These are phyloP conservation scores for Prunella himalayana DNA, from an alignment of 2,113 vertebrate genomes.

Conservation along the genomic window DNA sequence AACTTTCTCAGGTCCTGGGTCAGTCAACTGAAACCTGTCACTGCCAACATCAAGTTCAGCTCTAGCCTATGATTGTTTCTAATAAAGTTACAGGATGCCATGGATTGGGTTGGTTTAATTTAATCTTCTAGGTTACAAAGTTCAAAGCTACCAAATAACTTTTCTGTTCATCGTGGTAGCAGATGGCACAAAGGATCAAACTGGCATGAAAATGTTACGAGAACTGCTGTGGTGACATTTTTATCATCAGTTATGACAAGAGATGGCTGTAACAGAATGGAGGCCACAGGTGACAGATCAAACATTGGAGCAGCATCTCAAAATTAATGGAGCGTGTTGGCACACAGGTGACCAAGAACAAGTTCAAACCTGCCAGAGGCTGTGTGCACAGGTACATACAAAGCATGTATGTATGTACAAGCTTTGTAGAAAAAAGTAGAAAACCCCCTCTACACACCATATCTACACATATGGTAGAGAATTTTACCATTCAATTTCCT, in stretches of 20 bases:
- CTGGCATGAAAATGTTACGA: not conserved
- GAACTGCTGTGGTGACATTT: not conserved
- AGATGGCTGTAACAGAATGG: not conserved
- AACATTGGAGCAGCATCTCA: not conserved
- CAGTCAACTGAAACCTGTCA: not conserved
- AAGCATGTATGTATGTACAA: not conserved
- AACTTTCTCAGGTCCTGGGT: not conserved
- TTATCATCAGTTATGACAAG: not conserved
- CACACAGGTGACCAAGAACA: not conserved
- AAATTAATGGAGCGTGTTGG: not conserved
- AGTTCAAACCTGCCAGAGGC: not conserved
- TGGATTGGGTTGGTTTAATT: not conserved
- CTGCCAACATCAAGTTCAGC: not conserved
- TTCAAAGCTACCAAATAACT: not conserved
- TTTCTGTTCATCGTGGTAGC: not conserved
- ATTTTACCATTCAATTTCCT: not conserved
- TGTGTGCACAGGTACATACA: not conserved
- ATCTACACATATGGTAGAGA: not conserved
- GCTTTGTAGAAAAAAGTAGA: not conserved
- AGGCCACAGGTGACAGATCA: not conserved
- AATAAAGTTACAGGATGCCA: not conserved
- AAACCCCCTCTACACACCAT: rapidly evolving
- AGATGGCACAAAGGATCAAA: not conserved
- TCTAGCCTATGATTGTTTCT: not conserved
- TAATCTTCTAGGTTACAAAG: not conserved